These are phyloP conservation scores for Ophion ellenae DNA, from an alignment of 2,888 invertebrate genomes.

Conservation along the genomic window DNA sequence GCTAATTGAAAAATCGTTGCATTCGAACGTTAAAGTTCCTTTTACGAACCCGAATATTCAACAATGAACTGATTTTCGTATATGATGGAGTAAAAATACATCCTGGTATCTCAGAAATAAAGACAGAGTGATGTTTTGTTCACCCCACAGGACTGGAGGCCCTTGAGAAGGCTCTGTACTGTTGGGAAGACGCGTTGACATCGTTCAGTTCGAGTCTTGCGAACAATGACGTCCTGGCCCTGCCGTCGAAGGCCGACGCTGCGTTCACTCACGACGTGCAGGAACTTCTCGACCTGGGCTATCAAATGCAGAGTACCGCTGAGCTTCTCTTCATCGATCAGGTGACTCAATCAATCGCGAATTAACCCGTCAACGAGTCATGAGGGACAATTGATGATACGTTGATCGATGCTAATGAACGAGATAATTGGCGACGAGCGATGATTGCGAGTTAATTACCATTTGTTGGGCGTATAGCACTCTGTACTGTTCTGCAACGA, in stretches of 20 bases:
- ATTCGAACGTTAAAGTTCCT: too few relatives aligned
- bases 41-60: not conserved
- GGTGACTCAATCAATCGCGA: conserved; percentile 74
- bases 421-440: conserved; percentile 30
- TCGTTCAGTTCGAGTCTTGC: conserved; percentile 88
- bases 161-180: conserved; percentile 94
- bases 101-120: not conserved
- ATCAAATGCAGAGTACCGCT: conserved; percentile 93
- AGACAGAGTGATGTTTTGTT: not conserved
- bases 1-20: too few relatives aligned
- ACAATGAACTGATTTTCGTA: too few relatives aligned
- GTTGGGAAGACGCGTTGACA: conserved; percentile 97
- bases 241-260: conserved; percentile 93
- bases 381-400: conserved; percentile 15
- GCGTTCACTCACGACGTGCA: conserved; percentile 89
- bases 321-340: conserved; percentile 94
- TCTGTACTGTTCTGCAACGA: conserved; percentile 94
- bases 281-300: conserved; percentile 91
- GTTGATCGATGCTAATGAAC: conserved; percentile 42
- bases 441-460: not conserved
- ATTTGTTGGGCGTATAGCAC: conserved; percentile 85
- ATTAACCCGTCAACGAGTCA: conserved; percentile 31
- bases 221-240: conserved; percentile 86
- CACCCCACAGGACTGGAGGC: conserved; percentile 93
- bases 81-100: not conserved